A percentile compares a stretch with the other conserved stretches of the same genome.
phyloP scores from a whole-genome alignment of 2,113 vertebrate species.

The Elachura formosa region DNA sequence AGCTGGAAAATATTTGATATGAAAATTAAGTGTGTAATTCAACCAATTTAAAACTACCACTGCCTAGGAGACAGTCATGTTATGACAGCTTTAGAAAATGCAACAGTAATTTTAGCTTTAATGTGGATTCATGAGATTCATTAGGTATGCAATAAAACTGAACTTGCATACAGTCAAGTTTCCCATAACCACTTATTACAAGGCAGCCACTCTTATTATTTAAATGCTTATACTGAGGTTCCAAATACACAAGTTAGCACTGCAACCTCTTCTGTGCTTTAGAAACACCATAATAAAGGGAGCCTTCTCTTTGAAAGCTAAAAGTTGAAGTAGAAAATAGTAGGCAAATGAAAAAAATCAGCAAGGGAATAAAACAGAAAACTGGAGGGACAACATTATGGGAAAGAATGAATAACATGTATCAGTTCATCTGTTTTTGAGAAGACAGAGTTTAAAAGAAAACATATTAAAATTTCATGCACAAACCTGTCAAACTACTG shows the following conservation, averaged over 20 bases:
- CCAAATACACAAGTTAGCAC: not conserved
- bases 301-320: conserved; percentile 1
- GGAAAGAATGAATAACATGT: not conserved
- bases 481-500: conserved; percentile 10
- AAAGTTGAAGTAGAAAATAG: conserved; percentile 1
- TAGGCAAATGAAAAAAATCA: conserved; percentile 19
- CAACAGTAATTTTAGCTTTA: conserved; percentile 43
- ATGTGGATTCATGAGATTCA: conserved; percentile 21
- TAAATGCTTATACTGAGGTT: not conserved
- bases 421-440: not conserved
- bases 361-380: conserved; percentile 3
- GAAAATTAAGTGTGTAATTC: conserved; percentile 44
- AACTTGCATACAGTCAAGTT: conserved; percentile 3
- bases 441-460: conserved; percentile 27
- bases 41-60: conserved; percentile 22
- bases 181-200: not conserved
- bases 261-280: not conserved
- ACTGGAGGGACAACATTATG: not conserved
- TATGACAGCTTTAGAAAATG: conserved; percentile 52
- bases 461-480: conserved; percentile 57
- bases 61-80: conserved; percentile 29
- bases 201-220: not conserved
- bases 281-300: not conserved
- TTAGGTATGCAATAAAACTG: conserved; percentile 31
- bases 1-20: conserved; percentile 39